A percentile compares a stretch with the other conserved stretches of the same genome.
Evolutionary conservation across 1,140 invertebrate genomes (phyloP).

Genomic region (Bradysia coprophila): DNA sequence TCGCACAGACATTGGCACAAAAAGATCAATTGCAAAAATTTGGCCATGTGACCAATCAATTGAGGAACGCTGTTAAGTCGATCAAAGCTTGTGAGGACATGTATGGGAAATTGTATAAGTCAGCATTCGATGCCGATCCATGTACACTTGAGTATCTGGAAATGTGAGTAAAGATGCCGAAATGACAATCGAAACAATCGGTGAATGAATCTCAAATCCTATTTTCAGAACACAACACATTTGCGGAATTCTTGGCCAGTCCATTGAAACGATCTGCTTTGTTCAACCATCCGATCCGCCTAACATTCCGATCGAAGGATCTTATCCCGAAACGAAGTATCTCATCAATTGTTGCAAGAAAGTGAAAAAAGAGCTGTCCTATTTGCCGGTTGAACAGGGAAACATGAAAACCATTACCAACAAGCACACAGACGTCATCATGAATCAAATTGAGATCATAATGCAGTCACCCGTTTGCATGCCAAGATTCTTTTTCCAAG

Average conservation of each 20-base stretch:
- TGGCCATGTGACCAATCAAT: slow-evolving; percentile 63
- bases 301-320: slow-evolving; percentile 14
- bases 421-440: slow-evolving; percentile 17
- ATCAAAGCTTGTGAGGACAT: slow-evolving; percentile 53
- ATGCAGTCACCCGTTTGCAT: slow-evolving; percentile 18
- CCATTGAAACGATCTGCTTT: slow-evolving; percentile 20
- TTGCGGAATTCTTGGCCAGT: slow-evolving; percentile 17
- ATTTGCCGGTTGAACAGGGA: slow-evolving; percentile 13
- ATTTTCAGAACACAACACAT: slow-evolving; percentile 12
- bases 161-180: slow-evolving; percentile 25
- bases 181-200: background rate
- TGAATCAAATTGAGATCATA: slow-evolving; percentile 19
- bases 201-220: background rate
- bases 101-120: slow-evolving; percentile 71
- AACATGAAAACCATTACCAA: slow-evolving; percentile 20
- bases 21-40: slow-evolving; percentile 67
- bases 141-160: slow-evolving; percentile 63
- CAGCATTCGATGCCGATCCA: slow-evolving; percentile 84
- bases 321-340: slow-evolving; percentile 19
- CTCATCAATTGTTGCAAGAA: slow-evolving; percentile 5
- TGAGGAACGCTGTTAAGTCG: slow-evolving; percentile 36
- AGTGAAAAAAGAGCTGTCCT: background rate
- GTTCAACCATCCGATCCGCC: slow-evolving; percentile 19
- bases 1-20: slow-evolving; percentile 62
- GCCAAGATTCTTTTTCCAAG: slow-evolving; percentile 79